phyloP scores from a whole-genome alignment of 53 echinoderm and acorn worm genomes.

The Mesocentrotus franciscanus region DNA sequence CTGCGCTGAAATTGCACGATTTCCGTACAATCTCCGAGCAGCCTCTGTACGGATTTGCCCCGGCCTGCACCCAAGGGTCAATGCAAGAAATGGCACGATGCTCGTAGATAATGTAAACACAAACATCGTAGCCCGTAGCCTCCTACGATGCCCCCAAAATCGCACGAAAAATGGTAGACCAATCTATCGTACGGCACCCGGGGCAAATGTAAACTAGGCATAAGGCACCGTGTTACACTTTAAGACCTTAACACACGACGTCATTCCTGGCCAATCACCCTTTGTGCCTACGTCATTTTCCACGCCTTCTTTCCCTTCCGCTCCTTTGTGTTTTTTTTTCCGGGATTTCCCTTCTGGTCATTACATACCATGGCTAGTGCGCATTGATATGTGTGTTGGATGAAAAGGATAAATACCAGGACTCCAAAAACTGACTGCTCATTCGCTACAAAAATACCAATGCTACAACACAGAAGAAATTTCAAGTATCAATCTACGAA shows the following conservation, averaged over 20 bases:
- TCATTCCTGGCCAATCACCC: neutral
- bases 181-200: no score
- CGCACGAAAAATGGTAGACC: no score
- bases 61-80: no score
- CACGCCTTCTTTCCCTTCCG: neutral
- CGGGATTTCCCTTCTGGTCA: neutral
- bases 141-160: no score
- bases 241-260: neutral
- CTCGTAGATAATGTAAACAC: no score
- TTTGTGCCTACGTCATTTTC: neutral
- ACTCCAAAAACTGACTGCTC: neutral
- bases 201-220: no score
- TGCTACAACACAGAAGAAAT: neutral
- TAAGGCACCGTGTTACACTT: no score
- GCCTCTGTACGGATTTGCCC: no score
- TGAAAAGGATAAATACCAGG: neutral
- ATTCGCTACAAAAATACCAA: neutral
- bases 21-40: no score
- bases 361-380: neutral
- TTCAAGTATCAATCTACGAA: neutral
- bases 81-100: no score
- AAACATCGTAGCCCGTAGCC: no score
- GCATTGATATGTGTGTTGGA: neutral
- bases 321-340: neutral
- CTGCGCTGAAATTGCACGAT: no score